Conservation (phyloP, 2,113 vertebrate genomes). For the Antennarius striatus region DNA sequence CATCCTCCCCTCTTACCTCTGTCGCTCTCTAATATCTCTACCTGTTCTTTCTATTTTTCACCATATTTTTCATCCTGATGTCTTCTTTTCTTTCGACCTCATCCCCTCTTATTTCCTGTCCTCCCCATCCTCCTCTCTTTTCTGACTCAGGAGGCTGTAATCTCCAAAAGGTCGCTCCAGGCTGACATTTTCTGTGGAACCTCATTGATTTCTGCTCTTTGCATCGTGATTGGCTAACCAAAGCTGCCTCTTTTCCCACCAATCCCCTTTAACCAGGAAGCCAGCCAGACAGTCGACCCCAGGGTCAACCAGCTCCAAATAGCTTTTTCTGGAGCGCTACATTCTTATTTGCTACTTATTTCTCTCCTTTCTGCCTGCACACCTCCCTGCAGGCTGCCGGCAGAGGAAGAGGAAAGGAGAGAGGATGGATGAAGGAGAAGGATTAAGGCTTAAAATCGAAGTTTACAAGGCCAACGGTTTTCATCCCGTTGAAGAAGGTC, state of each 20-base stretch:
- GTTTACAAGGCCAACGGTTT: conserved; percentile 46
- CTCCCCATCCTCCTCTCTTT: conserved; percentile 33
- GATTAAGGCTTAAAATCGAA: conserved; percentile 51
- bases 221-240: conserved; percentile 64
- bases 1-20: conserved; percentile 2
- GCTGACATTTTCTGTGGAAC: conserved; percentile 79
- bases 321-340: conserved; percentile 69
- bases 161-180: conserved; percentile 74
- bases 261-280: conserved; percentile 69
- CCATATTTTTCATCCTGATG: conserved; percentile 29
- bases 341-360: conserved; percentile 50
- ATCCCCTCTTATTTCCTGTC: conserved; percentile 49
- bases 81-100: conserved; percentile 40
- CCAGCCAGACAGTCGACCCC: conserved; percentile 57
- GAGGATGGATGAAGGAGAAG: conserved; percentile 61
- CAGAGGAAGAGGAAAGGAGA: conserved; percentile 40
- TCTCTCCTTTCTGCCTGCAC: conserved; percentile 30
- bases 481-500: conserved; percentile 7
- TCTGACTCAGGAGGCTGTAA: conserved; percentile 64
- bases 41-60: conserved; percentile 23
- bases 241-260: conserved; percentile 63
- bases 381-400: conserved; percentile 45
- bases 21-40: conserved; percentile 21
- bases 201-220: conserved; percentile 71
- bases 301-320: conserved; percentile 76